Percentiles rank a stretch among this genome's conserved stretches.
Evolutionary conservation across 2,113 vertebrate species (phyloP).

Genomic region (Centropus bengalensis): DNA sequence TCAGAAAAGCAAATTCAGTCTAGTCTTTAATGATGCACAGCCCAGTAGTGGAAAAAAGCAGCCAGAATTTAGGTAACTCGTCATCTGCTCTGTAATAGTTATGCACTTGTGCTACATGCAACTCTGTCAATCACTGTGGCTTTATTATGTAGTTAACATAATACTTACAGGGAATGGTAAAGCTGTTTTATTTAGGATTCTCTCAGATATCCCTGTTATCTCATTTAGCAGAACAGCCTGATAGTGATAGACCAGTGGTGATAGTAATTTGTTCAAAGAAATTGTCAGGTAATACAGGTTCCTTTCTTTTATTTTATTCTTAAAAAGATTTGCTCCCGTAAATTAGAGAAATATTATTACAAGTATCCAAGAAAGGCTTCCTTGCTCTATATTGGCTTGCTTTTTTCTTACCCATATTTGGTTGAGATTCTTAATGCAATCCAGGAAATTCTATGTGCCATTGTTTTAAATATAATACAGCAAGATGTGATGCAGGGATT

Average conservation of each 20-base stretch:
- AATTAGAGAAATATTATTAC: background rate
- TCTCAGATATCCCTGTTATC: background rate
- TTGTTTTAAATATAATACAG: background rate
- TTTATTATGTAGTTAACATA: background rate
- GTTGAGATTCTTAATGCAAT: background rate
- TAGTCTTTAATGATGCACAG: background rate
- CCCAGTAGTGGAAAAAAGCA: background rate
- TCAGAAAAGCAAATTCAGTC: background rate
- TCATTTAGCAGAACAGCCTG: background rate
- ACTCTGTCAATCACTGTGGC: background rate
- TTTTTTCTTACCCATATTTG: background rate
- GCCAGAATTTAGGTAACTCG: background rate
- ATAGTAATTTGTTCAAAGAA: background rate
- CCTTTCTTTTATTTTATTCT: constrained; percentile 12
- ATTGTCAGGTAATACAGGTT: background rate
- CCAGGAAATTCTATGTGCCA: background rate
- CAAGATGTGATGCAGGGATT: background rate
- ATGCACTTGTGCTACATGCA: too few relatives aligned
- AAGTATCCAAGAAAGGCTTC: background rate
- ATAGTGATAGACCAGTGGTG: background rate
- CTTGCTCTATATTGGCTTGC: background rate
- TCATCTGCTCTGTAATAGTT: too few relatives aligned
- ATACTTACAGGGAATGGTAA: background rate
- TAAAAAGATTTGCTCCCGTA: background rate
- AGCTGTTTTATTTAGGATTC: background rate